phyloP scores from a whole-genome alignment of 1,140 invertebrate species.

The Oedothorax gibbosus region DNA sequence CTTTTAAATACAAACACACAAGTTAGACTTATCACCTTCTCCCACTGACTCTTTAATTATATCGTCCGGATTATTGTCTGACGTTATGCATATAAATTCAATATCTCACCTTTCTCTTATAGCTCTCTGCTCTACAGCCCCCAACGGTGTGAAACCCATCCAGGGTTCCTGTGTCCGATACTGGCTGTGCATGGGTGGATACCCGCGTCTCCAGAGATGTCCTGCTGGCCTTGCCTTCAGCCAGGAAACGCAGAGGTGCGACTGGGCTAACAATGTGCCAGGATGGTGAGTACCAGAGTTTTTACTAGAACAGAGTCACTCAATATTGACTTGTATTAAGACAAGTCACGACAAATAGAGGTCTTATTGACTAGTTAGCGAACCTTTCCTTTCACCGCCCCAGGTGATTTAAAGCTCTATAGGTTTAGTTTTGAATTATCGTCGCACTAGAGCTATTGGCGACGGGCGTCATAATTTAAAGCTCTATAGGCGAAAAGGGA shows the following conservation, averaged over 20 bases:
- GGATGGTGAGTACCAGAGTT: slow-evolving; percentile 50
- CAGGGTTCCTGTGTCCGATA: slow-evolving; percentile 92
- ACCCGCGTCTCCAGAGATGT: slow-evolving; percentile 88
- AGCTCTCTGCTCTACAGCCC: slow-evolving; percentile 89
- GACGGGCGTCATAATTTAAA: no score
- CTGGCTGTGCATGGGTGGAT: slow-evolving; percentile 92
- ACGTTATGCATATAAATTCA: no score
- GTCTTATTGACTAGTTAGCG: neutral
- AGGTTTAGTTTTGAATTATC: no score
- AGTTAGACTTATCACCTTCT: no score
- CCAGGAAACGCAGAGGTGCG: slow-evolving; percentile 82
- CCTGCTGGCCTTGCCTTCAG: slow-evolving; percentile 92
- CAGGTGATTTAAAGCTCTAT: no score
- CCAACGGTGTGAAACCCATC: slow-evolving; percentile 77
- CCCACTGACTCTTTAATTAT: neutral
- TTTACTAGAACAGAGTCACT: neutral
- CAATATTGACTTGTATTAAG: no score
- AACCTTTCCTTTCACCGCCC: neutral
- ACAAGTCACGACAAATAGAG: neutral
- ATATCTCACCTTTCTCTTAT: slow-evolving; percentile 63
- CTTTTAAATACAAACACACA: no score
- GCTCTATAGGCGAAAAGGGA: no score
- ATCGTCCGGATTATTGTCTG: neutral
- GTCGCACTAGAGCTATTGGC: no score
- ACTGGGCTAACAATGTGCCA: slow-evolving; percentile 40